Evolutionary conservation across 2,797 vertebrate genomes (phyloP).

Genomic region (Amphiprion clarkii): DNA sequence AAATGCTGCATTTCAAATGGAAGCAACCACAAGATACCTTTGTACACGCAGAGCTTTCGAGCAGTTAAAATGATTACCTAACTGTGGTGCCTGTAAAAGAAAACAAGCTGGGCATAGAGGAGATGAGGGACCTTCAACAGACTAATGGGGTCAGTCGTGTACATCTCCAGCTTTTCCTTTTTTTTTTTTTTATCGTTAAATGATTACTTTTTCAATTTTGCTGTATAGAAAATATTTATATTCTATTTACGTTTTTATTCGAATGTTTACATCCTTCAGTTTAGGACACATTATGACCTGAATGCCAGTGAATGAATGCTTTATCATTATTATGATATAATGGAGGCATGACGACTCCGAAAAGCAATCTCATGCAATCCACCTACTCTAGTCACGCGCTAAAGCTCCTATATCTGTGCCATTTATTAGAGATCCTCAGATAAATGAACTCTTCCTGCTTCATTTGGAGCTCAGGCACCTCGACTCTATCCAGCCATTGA

Average conservation of each 20-base stretch:
- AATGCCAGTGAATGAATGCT: neutral
- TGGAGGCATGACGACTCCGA: neutral
- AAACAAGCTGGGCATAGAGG: constrained; percentile 9
- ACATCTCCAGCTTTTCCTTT: neutral
- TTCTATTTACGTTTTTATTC: constrained; percentile 1
- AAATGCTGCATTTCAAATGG: neutral
- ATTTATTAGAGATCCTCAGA: constrained; percentile 47
- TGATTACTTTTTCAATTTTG: no score
- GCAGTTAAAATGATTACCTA: constrained; percentile 25
- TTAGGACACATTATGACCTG: neutral
- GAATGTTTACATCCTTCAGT: neutral
- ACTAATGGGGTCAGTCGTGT: constrained; percentile 21
- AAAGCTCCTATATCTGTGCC: constrained; percentile 8
- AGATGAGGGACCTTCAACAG: constrained; percentile 9
- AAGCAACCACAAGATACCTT: neutral
- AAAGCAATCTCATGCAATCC: constrained; percentile 23
- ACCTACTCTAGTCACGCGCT: neutral
- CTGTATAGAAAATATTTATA: no score
- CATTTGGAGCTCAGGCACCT: constrained; percentile 46
- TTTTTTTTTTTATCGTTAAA: no score
- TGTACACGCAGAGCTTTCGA: neutral
- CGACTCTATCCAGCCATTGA: constrained; percentile 60
- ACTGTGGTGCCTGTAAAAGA: constrained; percentile 18
- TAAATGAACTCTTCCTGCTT: constrained; percentile 56
- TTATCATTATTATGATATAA: constrained; percentile 1